Evolutionary conservation across 1,140 invertebrate species (phyloP).

Genomic region (Euura lappo): DNA sequence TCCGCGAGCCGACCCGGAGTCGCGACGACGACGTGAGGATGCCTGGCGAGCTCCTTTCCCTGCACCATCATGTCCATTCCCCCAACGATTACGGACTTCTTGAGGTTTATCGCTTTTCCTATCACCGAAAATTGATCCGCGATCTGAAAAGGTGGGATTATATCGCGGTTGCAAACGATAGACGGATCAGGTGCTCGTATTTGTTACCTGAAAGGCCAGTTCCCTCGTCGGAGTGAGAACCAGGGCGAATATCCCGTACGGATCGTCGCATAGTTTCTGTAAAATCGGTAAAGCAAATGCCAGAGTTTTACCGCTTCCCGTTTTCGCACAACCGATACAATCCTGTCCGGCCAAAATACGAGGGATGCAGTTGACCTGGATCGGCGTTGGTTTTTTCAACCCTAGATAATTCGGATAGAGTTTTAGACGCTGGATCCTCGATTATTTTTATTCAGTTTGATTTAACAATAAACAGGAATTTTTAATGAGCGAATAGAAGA

Average conservation of each 20-base stretch:
- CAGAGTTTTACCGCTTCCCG: slow-evolving; percentile 97
- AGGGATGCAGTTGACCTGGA: slow-evolving; percentile 84
- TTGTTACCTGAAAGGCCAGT: slow-evolving; percentile 78
- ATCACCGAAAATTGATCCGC: slow-evolving; percentile 91
- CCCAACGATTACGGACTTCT: slow-evolving; percentile 85
- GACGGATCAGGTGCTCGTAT: not conserved
- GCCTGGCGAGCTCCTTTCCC: slow-evolving; percentile 82
- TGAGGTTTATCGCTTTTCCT: slow-evolving; percentile 84
- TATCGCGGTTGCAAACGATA: slow-evolving; percentile 11
- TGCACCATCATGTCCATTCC: slow-evolving; percentile 94
- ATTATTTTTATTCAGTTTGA: not conserved
- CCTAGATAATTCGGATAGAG: slow-evolving; percentile 60
- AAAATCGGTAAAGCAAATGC: slow-evolving; percentile 96
- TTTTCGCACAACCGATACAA: slow-evolving; percentile 95
- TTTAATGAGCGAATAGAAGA: not conserved
- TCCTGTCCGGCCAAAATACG: slow-evolving; percentile 83
- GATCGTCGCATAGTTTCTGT: slow-evolving; percentile 89
- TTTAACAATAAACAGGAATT: slow-evolving; percentile 7
- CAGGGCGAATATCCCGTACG: slow-evolving; percentile 94
- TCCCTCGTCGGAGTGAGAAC: slow-evolving; percentile 96
- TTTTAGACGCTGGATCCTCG: not conserved
- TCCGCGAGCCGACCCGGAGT: slow-evolving; percentile 91
- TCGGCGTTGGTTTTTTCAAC: slow-evolving; percentile 81
- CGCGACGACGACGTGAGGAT: slow-evolving; percentile 93
- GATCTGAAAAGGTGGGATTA: slow-evolving; percentile 68